Evolutionary conservation across 1,140 invertebrate genomes (phyloP).

Genomic region (Lanistes nyassanus): DNA sequence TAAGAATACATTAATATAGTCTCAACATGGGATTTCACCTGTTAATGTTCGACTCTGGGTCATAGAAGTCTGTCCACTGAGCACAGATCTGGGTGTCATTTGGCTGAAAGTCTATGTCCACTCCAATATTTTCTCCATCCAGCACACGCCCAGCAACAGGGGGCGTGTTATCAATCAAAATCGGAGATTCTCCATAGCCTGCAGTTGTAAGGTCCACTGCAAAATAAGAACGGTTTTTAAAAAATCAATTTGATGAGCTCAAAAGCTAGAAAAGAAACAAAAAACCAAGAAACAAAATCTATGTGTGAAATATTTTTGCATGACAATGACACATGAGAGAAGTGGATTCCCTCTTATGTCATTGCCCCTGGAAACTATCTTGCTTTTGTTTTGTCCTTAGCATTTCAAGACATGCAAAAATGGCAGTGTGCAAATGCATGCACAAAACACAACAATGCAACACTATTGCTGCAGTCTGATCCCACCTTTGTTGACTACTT

Average conservation of each 20-base stretch:
- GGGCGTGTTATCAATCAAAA: constrained; percentile 38
- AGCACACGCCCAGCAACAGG: constrained; percentile 37
- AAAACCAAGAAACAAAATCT: neutral
- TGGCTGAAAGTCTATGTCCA: constrained; percentile 31
- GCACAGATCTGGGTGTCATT: constrained; percentile 30
- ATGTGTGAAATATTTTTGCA: neutral
- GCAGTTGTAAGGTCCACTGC: constrained; percentile 37
- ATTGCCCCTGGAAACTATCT: too few species aligned
- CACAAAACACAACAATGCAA: too few species aligned
- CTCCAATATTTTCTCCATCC: constrained; percentile 30
- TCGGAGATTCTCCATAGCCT: constrained; percentile 35
- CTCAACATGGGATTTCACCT: constrained; percentile 32
- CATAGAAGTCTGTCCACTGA: constrained; percentile 40
- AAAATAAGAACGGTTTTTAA: constrained; percentile 17
- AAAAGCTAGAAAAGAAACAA: neutral
- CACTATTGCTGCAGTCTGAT: too few species aligned
- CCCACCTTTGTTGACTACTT: constrained; percentile 48
- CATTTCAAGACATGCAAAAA: too few species aligned
- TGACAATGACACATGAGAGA: neutral
- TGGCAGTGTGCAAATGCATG: too few species aligned
- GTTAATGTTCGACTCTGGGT: constrained; percentile 39
- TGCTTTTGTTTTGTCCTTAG: too few species aligned
- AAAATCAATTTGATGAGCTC: too few species aligned
- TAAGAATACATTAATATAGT: neutral
- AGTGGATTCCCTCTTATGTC: neutral